phyloP scores from a whole-genome alignment of 2,113 vertebrate species.

The Petrocephalus zakoni region DNA sequence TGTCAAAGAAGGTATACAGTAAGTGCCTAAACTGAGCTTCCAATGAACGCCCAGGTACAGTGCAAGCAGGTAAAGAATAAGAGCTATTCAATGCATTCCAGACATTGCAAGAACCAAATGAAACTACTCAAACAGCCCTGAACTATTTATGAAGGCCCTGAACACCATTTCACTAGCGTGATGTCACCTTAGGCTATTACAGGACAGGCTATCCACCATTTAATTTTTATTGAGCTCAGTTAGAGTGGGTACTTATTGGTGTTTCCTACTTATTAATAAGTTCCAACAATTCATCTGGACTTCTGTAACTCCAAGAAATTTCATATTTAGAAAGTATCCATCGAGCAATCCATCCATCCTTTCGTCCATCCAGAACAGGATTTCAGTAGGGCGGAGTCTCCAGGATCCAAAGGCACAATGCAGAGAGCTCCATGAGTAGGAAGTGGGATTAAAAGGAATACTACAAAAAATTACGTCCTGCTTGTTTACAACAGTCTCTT shows the following conservation, averaged over 20 bases:
- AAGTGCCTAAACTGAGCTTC: too few relatives aligned
- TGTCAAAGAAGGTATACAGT: too few relatives aligned
- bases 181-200: too few relatives aligned
- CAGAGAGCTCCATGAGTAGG: background rate
- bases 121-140: too few relatives aligned
- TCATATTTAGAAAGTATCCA: background rate
- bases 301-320: background rate
- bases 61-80: too few relatives aligned
- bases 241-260: background rate
- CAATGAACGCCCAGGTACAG: too few relatives aligned
- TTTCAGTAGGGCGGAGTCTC: background rate
- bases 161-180: too few relatives aligned
- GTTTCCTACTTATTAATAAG: background rate
- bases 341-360: background rate
- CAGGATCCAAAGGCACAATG: background rate
- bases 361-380: background rate
- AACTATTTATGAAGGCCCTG: too few relatives aligned
- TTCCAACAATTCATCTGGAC: background rate
- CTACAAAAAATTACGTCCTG: background rate
- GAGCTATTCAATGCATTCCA: too few relatives aligned
- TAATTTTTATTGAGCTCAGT: too few relatives aligned
- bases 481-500: background rate
- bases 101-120: too few relatives aligned
- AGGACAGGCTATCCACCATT: too few relatives aligned
- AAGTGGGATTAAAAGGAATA: background rate